Evolutionary conservation across 2,888 invertebrate genomes (phyloP), one percentile per base, ranked within the genome.

Genomic region (Leptinotarsa peninsularis): DNA sequence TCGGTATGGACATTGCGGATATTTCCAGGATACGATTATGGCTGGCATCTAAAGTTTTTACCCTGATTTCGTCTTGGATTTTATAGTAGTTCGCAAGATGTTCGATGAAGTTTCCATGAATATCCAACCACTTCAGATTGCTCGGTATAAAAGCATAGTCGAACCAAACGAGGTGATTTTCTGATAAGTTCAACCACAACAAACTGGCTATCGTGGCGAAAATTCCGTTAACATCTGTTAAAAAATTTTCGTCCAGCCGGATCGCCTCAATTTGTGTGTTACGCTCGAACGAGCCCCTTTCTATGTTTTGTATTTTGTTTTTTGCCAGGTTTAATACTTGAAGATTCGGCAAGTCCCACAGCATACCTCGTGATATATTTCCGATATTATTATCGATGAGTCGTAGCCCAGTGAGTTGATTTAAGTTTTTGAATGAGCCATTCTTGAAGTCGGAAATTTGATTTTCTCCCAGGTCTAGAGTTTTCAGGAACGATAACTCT

Each of bases 111-210:
- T 97, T 97, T 71, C 95, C 94, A 87, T 96, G 96, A 85, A 97
- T 93, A 87, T 97, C 96, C 86, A 97, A 90, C 95, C 96, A 96
- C 89, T 95, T 95, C 74, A 97, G 90, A 88, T 95, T 96, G 81
- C 93, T 94, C 43, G 97, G 97, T 84, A 97, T 94, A 88, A 97
- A 95, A 72, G 96, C 96, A 87, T 96, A 97, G 88, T 97, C 97
- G 89, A 97, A 97, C 95, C 96, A 96, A 82, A 95, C 94, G 85
- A 97, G 90, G 89, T 95, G 95, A 90, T 97, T 97, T 89, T 96
- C 95, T 58, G 96, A 96, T 71, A 97, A 90, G 89, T 97, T 97
- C 76, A 97, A 90, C 94, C 96, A 94, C 85, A 96, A 89, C 77
- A 97, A 90, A 81, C 94, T 94, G n/a, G 94, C 93, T 49, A 97